phyloP scores from a whole-genome alignment of 2,888 invertebrate genomes.

The Lasioglossum morio region DNA sequence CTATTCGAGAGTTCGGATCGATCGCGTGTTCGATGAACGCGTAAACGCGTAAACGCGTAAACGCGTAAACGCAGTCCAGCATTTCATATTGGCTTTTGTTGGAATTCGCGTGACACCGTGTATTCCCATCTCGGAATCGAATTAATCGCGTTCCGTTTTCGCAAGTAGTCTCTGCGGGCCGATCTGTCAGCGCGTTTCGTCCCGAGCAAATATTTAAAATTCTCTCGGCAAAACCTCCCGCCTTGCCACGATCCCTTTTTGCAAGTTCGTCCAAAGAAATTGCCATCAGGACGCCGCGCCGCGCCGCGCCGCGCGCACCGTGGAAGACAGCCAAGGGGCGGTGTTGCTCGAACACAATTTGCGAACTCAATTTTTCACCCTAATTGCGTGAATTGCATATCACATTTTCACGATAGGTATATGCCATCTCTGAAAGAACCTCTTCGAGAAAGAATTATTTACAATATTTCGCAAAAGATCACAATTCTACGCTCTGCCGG shows the following conservation, averaged over 20 bases:
- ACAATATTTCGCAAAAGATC: neutral
- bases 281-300: slow-evolving; percentile 14
- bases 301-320: neutral
- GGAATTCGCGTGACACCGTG: neutral
- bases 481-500: no score
- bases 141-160: slow-evolving; percentile 27
- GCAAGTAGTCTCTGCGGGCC: slow-evolving; percentile 4
- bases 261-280: slow-evolving; percentile 5
- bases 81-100: neutral
- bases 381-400: slow-evolving; percentile 26
- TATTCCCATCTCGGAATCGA: neutral
- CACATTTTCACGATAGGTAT: neutral
- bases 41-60: neutral
- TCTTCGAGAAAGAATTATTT: neutral
- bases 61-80: neutral
- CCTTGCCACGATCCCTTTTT: neutral
- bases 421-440: neutral
- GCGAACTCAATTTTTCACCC: slow-evolving; percentile 19
- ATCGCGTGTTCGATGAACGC: neutral
- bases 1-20: neutral
- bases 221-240: neutral
- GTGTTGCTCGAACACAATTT: slow-evolving; percentile 27
- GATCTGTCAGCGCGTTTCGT: neutral
- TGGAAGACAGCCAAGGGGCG: neutral
- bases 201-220: slow-evolving; percentile 12